Evolutionary conservation across 2,888 invertebrate species (phyloP), one percentile per base, ranked within the genome.

Genomic region (Eupithecia dodoneata): DNA sequence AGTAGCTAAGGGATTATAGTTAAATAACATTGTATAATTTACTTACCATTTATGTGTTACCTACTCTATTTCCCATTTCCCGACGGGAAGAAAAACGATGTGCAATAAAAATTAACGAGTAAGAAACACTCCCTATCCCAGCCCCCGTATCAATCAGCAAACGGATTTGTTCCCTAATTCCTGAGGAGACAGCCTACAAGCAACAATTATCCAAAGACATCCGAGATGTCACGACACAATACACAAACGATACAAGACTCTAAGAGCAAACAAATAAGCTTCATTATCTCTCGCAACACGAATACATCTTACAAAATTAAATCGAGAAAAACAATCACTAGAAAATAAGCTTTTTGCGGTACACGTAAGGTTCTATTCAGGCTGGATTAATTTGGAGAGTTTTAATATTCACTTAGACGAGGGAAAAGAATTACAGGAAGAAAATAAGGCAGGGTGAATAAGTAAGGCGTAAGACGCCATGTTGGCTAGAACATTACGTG

Each of bases 101-200:
- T 88, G 89, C 87, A 88, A 90, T 91, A 91, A 92, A 93, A 93
- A 91, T 92, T 90, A 91, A 92, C 87, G 87, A 87, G 82, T 79
- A 81, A 79, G 80, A 83, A 86, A 87, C 89, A 86, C 83, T 85
- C 85, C 82, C 81, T 83, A 78, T 76, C 78, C 76, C 73, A 84
- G 80, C 88, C 88, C 89, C 86, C 85, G 87, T 91, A 93, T 93
- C 94, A 93, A 94, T 94, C 94, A 90, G 89, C 87, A 89, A 90
- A 92, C 90, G 92, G 94, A 95, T 94, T 94, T 93, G 90, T 89
- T 92, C 88, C 91, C 88, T 95, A 94, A 95, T 94, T 93, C 90
- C 88, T 87, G 86, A 93, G 88, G 89, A 94, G 94, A 94, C 95
- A 94, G 84, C 89, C 87, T 92, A 95, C 95, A 94, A 92, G 92